Evolutionary conservation across 2,888 invertebrate genomes (phyloP).

Genomic region (Julus scandinavius): DNA sequence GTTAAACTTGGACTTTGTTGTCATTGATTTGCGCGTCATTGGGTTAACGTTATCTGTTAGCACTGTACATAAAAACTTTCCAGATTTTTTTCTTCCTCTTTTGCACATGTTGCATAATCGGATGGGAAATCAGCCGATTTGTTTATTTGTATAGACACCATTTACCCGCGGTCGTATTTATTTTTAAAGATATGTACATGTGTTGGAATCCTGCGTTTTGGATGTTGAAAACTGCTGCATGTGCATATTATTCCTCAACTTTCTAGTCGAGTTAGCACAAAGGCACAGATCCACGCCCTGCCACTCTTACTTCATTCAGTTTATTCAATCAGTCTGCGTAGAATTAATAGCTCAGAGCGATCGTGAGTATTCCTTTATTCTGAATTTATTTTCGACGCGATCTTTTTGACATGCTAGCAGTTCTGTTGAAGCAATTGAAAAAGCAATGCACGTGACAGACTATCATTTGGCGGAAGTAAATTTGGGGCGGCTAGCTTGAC

Average conservation of each 20-base stretch:
- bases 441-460: not conserved
- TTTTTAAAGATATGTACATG: not conserved
- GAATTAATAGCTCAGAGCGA: not conserved
- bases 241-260: not conserved
- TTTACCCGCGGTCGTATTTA: not conserved
- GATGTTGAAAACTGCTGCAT: not conserved
- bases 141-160: not conserved
- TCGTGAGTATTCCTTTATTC: not conserved
- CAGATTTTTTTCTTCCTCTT: constrained; percentile 1
- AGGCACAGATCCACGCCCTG: not conserved
- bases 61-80: not conserved
- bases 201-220: not conserved
- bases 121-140: not conserved
- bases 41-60: not conserved
- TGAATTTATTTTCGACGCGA: not conserved
- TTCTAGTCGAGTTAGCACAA: not conserved
- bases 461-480: not conserved
- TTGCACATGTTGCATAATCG: constrained; percentile 1
- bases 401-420: not conserved
- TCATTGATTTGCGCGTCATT: not conserved
- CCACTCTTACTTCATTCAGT: not conserved
- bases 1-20: not conserved
- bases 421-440: not conserved
- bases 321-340: not conserved
- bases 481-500: not conserved